These are phyloP conservation scores for Pyrrhia umbra DNA, from an alignment of 2,888 invertebrate genomes.

Conservation along the genomic window DNA sequence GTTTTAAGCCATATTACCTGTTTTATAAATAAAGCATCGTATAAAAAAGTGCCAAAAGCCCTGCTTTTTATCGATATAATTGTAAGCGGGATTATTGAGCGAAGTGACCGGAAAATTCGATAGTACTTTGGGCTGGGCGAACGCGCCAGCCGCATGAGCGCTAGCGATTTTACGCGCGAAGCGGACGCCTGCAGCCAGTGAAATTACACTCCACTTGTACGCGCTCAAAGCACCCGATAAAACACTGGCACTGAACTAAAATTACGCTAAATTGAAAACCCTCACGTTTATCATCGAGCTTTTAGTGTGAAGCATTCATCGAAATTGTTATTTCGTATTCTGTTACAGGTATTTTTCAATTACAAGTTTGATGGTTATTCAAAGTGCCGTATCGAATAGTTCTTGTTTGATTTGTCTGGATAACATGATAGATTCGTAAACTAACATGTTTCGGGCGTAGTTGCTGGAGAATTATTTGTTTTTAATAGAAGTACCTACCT, in stretches of 20 bases:
- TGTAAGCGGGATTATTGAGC: slow-evolving; percentile 67
- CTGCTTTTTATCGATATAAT: slow-evolving; percentile 69
- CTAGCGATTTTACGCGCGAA: slow-evolving; percentile 44
- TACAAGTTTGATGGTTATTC: slow-evolving; percentile 64
- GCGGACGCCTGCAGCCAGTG: slow-evolving; percentile 23
- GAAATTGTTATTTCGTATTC: slow-evolving; percentile 70
- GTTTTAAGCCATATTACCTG: slow-evolving; percentile 5
- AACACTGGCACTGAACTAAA: slow-evolving; percentile 70
- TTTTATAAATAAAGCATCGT: slow-evolving; percentile 30
- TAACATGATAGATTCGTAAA: slow-evolving; percentile 25
- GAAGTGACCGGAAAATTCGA: slow-evolving; percentile 79
- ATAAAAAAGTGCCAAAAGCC: slow-evolving; percentile 59
- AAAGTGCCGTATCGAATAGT: slow-evolving; percentile 49
- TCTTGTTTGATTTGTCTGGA: slow-evolving; percentile 57
- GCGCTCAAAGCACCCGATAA: slow-evolving; percentile 64
- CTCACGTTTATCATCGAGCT: slow-evolving; percentile 67
- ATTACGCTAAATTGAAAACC: slow-evolving; percentile 74
- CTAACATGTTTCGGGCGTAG: not conserved
- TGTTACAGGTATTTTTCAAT: slow-evolving; percentile 67
- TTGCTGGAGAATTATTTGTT: not conserved
- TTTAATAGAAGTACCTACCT: too few species aligned
- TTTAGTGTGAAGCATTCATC: slow-evolving; percentile 69
- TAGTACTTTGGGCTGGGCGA: slow-evolving; percentile 65
- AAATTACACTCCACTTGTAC: slow-evolving; percentile 49
- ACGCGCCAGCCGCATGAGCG: slow-evolving; percentile 53